Evolutionary conservation across 1,140 invertebrate species (phyloP).

Genomic region (Musca domestica): DNA sequence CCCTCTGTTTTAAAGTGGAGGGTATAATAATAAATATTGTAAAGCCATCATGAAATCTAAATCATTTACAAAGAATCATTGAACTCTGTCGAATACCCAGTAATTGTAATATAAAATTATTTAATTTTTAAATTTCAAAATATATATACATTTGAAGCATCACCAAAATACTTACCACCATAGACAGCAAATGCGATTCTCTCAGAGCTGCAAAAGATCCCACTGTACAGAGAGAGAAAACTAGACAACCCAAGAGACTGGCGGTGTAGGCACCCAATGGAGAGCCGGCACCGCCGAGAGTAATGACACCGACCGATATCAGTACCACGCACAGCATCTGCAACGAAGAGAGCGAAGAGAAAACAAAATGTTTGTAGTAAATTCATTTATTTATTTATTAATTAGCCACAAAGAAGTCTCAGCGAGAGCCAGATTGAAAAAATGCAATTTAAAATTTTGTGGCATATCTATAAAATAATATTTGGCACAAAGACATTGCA

Average conservation of each 20-base stretch:
- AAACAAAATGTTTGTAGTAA: neutral
- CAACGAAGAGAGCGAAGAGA: neutral
- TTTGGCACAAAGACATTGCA: no score
- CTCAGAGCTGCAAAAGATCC: conserved; percentile 25
- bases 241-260: conserved; percentile 15
- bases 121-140: no score
- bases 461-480: no score
- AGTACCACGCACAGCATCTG: conserved; percentile 33
- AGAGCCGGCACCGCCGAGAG: conserved; percentile 34
- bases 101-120: neutral
- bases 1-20: no score
- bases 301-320: conserved; percentile 45
- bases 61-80: neutral
- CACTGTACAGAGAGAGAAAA: conserved; percentile 19
- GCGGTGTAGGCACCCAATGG: conserved; percentile 22
- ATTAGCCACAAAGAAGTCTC: neutral
- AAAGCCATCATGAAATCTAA: no score
- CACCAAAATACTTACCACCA: conserved; percentile 13
- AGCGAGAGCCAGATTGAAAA: neutral
- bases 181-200: conserved; percentile 23
- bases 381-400: neutral
- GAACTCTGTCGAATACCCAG: neutral
- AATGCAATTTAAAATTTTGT: conserved; percentile 3
- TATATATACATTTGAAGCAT: neutral
- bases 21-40: no score